Evolutionary conservation across 2,113 vertebrate genomes (phyloP), one percentile per base, ranked within the genome.

Genomic region (Xiphias gladius): DNA sequence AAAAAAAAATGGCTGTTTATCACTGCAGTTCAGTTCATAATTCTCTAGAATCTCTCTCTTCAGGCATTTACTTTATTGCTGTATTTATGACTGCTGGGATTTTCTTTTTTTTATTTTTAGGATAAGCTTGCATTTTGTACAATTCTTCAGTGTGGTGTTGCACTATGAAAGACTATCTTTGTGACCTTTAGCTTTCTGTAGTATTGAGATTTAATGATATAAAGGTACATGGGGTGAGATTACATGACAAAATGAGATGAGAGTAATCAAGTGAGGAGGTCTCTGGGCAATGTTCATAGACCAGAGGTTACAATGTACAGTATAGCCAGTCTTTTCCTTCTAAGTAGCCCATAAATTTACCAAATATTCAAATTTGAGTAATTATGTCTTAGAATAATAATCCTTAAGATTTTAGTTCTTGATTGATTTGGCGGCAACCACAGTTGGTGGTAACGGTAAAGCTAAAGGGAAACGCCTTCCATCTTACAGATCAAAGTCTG

Each of bases 1-100:
- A 81, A 24, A 61, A 55, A 52, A 81, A 24, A 61, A 22, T 17
- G 26, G 12, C 70, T 84, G 74, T 83, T 74, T 76, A 74, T 75
- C 24, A 41, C 22, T 26, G 43, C n/a, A 61, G 55, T 30, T 68
- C 16, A 71, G 37, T 26, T 80, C 8, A 62, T 61, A 66, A 64
- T 35, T 35, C 32, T 35, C 3, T 58, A 76, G 30, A 69, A 46
- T 50, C 57, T 69, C 13, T 7, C 54, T 63, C 22, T 39, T 57
- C 41, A 54, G 43, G 22, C 59, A 54, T 77, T 66, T 41, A 65
- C 20, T 16, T 20, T 10, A 35, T 39, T 4, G 8, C 20, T 48
- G 32, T 7, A 69, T 52, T 37, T 69, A 1, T n/a, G 16, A 48
- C 10, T 35, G 43, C 37, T 61, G 61, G 10, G 7, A 37, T 30